phyloP scores from a whole-genome alignment of 2,113 vertebrate genomes.

The Cyanoliseus patagonus region DNA sequence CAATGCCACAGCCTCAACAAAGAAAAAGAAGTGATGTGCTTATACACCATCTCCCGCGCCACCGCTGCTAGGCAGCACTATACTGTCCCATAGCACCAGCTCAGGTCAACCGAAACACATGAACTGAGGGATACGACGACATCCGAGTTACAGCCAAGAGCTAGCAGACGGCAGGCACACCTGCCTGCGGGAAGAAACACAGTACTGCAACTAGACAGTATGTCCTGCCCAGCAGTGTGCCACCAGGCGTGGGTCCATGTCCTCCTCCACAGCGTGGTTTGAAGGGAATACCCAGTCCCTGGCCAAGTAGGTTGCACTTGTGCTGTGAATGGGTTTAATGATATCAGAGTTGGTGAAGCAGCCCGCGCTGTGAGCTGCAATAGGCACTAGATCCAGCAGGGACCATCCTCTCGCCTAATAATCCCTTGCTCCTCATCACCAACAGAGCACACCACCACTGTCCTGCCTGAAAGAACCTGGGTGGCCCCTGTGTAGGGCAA shows the following conservation, averaged over 20 bases:
- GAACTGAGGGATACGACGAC: neutral
- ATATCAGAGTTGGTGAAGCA: neutral
- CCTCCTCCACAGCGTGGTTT: fast-evolving
- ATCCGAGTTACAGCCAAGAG: neutral
- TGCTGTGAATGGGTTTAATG: neutral
- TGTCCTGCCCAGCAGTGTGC: neutral
- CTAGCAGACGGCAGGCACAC: neutral
- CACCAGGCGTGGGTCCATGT: fast-evolving
- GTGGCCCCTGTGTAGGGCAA: fast-evolving
- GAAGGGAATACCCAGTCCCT: neutral
- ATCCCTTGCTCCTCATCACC: fast-evolving
- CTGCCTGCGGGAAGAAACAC: neutral
- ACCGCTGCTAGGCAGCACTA: neutral
- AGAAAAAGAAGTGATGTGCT: constrained; percentile 29
- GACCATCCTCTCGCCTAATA: neutral
- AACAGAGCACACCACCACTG: neutral
- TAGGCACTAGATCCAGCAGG: neutral
- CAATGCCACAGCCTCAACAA: constrained; percentile 1
- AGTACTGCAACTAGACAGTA: neutral
- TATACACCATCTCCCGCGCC: neutral
- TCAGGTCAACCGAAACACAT: neutral
- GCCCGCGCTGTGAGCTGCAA: neutral
- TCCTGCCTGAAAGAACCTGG: fast-evolving
- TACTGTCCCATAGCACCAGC: neutral
- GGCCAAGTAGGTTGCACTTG: neutral